phyloP scores from a whole-genome alignment of 23 tunicate species.

The Halocynthia aurantium region DNA sequence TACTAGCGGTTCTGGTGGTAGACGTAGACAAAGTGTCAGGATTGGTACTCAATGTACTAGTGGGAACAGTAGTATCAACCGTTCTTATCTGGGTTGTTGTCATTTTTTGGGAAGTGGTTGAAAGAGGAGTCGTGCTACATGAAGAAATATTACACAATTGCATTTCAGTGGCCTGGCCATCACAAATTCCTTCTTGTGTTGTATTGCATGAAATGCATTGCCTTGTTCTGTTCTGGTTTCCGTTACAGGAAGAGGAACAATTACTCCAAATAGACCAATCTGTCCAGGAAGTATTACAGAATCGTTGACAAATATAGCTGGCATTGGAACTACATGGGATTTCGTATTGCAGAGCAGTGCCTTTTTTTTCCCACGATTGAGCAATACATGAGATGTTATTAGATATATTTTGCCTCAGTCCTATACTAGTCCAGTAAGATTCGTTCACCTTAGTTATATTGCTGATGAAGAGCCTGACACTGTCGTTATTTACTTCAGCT shows the following conservation, averaged over 20 bases:
- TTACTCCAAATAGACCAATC: constrained; percentile 1
- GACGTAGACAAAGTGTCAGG: background rate
- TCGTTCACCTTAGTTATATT: no score
- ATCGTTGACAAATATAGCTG: background rate
- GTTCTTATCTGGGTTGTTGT: background rate
- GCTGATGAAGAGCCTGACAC: no score
- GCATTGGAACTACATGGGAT: background rate
- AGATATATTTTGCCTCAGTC: no score
- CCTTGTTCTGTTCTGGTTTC: background rate
- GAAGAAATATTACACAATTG: background rate
- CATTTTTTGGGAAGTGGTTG: background rate
- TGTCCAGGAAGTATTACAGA: background rate
- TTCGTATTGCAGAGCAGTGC: no score
- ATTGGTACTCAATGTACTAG: background rate
- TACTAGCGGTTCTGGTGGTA: background rate
- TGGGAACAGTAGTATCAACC: background rate
- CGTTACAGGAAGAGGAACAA: background rate
- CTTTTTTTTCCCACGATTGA: no score
- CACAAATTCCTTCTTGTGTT: no score
- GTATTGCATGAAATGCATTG: no score
- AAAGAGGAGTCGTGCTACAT: background rate
- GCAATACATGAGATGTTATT: no score
- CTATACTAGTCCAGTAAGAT: no score
- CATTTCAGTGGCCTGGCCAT: background rate
- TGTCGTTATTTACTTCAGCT: no score